Percentiles rank a stretch among this genome's conserved stretches.
Evolutionary conservation across 2,888 invertebrate genomes (phyloP).

Genomic region (Cerastis leucographa): DNA sequence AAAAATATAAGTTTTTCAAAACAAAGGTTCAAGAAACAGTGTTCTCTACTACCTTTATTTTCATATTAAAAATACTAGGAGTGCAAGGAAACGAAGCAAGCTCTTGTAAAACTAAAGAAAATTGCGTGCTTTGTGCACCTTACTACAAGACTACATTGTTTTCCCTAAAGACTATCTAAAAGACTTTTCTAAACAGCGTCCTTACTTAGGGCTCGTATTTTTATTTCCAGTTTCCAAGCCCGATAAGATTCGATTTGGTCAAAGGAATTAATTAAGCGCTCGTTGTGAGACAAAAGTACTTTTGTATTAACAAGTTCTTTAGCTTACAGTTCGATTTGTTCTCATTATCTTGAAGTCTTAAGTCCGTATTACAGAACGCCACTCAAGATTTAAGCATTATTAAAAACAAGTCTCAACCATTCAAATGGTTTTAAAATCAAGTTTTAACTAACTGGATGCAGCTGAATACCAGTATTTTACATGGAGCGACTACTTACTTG

Average conservation of each 20-base stretch:
- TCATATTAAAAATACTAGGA: not conserved
- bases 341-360: not conserved
- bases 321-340: not conserved
- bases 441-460: not conserved
- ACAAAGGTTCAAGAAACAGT: too few species aligned
- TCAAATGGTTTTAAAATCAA: not conserved
- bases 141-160: conserved; percentile 38
- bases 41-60: not conserved
- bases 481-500: not conserved
- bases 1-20: too few species aligned
- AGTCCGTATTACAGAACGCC: not conserved
- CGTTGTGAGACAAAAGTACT: not conserved
- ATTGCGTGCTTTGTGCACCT: conserved; percentile 31
- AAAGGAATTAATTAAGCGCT: conserved; percentile 11
- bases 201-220: not conserved
- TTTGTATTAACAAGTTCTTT: not conserved
- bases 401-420: not conserved
- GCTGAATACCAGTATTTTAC: not conserved
- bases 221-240: not conserved
- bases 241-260: not conserved
- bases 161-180: conserved; percentile 14
- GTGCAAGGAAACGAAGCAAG: not conserved
- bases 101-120: conserved; percentile 9
- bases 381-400: not conserved
- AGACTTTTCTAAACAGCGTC: conserved; percentile 16